Evolutionary conservation across 2,113 vertebrate genomes (phyloP), one percentile per base, ranked within the genome.

Genomic region (Sturnus vulgaris): DNA sequence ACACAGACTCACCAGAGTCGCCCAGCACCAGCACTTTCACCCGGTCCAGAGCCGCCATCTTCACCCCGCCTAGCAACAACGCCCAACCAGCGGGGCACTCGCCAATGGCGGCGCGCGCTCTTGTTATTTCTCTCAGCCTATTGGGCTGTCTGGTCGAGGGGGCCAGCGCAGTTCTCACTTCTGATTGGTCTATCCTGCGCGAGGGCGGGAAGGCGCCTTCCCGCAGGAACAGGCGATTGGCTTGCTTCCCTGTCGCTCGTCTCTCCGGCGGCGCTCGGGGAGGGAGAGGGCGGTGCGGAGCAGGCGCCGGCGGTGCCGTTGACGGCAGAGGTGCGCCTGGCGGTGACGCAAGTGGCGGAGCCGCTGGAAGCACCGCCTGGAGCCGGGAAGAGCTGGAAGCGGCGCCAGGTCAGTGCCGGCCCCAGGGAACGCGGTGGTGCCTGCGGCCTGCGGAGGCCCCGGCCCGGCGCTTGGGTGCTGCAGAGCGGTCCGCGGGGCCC

Each of bases 1-100:
- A 55, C 47, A 55, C 25, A 25, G 35, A 90, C 79, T 99, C 96
- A 99, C 99, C 99, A 31, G 99, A 99, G 97, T 99, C 99, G 44
- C 99, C 99, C 95, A 99, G 97, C 81, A 99, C 99, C 94, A 99
- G 89, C 10, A 99, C 99, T 97, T 99, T 99, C 10, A 99, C 98
- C 66, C 99, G 98, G 76, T 99, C 99, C 92, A 99, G 95, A 53
- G 99, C 98, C 69, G 99, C 99, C 99, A 99, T 99, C 86, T 98
- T 97, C 27, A 84, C n/a, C 28, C 49, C 3, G 8, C 82, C 72
- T 76, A 79, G 83, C 88, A 85, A 70, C 82, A 56, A 3, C 33
- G 2, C 28, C n/a, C 9, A 2, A 18, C 44, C 8, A 21, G 46
- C 12, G 14, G 18, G 4, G 28, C 28, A 4, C 16, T 46, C 31